Base-by-base conservation (phyloP, 2,797 vertebrate genomes). In the Sebastes minor region DNA sequence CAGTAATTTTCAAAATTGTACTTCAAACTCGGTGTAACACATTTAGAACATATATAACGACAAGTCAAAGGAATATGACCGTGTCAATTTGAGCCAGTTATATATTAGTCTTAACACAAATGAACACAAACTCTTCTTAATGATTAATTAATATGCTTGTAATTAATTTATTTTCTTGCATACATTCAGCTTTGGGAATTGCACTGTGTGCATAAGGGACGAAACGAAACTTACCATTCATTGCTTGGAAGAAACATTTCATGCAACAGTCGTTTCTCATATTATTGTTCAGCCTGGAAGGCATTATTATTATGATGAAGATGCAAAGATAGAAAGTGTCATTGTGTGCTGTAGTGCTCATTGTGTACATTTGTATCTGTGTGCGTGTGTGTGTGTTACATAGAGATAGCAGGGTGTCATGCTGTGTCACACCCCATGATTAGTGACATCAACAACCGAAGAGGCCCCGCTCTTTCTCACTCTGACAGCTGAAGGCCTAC, bases 361-460 rank as follows among this genome's bases (percentile, higher is more conserved):
- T n/a, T 64, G 18, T 49, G 46, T n/a, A n/a, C 8, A 20, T 49
- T 49, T 49, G 46, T 49, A 2, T 49, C 18, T 49, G 7, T 49
- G 18, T 57, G 75, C 59, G 1, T 20, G 35, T 63, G 59, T 57
- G 77, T 72, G 88, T 80, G 74, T 74, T 70, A 22, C 59, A 70
- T 65, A 57, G 75, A 81, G 83, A 91, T 87, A 84, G 79, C 85
- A 85, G 86, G 90, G 84, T 91, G 91, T 88, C 86, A 87, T 85
- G 86, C 88, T 90, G 85, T 84, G 88, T 90, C 87, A 88, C 86
- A 90, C 82, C 87, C 88, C 74, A 69, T 89, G 82, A 94, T 94
- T 92, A 93, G 78, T 90, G 88, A 83, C 91, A 90, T 90, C 87
- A 86, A 78, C 86, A 53, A 79, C 63, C 28, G 2, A 70, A 86